phyloP scores from a whole-genome alignment of 2,888 invertebrate species.

The Drosophila planitibia region DNA sequence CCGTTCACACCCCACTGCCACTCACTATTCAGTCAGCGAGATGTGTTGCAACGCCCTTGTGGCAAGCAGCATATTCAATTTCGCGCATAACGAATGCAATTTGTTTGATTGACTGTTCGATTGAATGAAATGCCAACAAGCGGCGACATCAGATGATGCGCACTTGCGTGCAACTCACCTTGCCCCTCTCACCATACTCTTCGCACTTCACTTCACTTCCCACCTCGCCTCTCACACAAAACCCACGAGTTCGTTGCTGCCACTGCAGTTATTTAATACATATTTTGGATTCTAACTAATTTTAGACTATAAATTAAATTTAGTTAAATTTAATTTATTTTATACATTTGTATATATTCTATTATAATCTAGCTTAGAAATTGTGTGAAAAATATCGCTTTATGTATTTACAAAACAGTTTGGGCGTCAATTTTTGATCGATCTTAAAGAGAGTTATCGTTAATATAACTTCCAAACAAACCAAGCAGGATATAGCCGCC shows the following conservation, averaged over 20 bases:
- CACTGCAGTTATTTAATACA: not conserved
- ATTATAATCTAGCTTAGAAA: not conserved
- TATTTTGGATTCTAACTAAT: not conserved
- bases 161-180: slow-evolving; percentile 23
- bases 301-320: not conserved
- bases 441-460: not conserved
- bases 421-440: not conserved
- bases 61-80: slow-evolving; percentile 72
- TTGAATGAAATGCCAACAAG: slow-evolving; percentile 70
- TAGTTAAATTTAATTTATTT: not conserved
- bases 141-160: slow-evolving; percentile 33
- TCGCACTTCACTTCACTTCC: not conserved
- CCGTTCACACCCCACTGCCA: not conserved
- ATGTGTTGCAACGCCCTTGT: slow-evolving; percentile 38
- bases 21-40: not conserved
- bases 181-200: not conserved
- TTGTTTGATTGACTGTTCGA: slow-evolving; percentile 78
- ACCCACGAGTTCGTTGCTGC: not conserved
- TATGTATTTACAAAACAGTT: too few species aligned
- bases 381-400: not conserved
- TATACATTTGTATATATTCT: not conserved
- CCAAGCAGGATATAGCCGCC: not conserved
- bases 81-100: slow-evolving; percentile 77
- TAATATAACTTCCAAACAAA: not conserved
- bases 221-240: not conserved